Conservation (phyloP, 2,113 vertebrate species). For the Platichthys stellatus region DNA sequence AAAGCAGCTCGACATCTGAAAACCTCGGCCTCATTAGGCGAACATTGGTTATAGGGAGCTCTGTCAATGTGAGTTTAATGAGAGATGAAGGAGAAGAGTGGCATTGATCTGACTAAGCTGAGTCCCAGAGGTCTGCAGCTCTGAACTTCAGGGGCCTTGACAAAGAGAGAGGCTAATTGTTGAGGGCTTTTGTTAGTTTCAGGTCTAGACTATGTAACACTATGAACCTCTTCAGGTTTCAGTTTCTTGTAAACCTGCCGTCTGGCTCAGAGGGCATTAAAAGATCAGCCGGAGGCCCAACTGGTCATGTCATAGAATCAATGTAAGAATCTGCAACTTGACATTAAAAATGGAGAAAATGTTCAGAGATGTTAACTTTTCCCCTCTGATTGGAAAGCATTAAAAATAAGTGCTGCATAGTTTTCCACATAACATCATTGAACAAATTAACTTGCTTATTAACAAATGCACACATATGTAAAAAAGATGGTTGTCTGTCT, state of each 20-base stretch:
- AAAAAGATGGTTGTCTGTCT: no score
- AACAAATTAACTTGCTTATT: no score
- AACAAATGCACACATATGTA: no score
- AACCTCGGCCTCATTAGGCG: not conserved
- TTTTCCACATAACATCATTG: no score
- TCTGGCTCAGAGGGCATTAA: constrained; percentile 24
- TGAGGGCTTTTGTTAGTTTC: constrained; percentile 15
- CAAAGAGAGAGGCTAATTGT: constrained; percentile 3
- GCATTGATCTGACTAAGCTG: not conserved
- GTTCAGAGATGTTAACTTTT: not conserved
- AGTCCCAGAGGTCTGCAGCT: not conserved
- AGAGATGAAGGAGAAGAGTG: not conserved
- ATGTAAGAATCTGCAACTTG: constrained; percentile 9
- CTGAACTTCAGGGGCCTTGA: not conserved
- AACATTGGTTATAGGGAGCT: not conserved
- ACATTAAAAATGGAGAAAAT: not conserved
- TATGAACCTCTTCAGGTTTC: not conserved
- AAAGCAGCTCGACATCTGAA: not conserved
- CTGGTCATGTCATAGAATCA: constrained; percentile 11
- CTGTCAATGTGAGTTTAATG: constrained; percentile 28
- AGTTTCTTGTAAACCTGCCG: not conserved
- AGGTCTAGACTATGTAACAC: constrained; percentile 46
- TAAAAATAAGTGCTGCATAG: no score
- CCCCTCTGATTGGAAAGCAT: not conserved
- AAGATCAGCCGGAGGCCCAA: constrained; percentile 16